Conservation (phyloP, 2,888 invertebrate species). For the Trichogramma evanescens region DNA sequence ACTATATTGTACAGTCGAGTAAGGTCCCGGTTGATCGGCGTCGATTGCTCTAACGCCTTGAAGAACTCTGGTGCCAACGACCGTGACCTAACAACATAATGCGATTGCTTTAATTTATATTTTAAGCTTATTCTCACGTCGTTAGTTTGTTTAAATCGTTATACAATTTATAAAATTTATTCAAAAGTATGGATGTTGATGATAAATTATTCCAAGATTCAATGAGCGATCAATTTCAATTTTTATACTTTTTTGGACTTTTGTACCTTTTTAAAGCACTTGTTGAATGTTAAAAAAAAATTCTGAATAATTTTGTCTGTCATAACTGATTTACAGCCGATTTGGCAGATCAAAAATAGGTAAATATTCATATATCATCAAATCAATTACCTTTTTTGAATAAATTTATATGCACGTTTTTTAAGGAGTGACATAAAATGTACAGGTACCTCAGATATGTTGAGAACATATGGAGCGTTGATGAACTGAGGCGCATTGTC, state of each 20-base stretch:
- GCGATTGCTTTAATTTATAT: neutral
- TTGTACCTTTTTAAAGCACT: no score
- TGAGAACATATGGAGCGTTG: conserved; percentile 73
- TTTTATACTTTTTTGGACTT: no score
- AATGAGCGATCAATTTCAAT: no score
- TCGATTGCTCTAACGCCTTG: conserved; percentile 73
- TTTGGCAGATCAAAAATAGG: no score
- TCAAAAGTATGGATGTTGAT: no score
- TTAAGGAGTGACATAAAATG: conserved; percentile 39
- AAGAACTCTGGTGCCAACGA: conserved; percentile 60
- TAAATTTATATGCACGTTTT: conserved; percentile 39
- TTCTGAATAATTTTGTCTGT: no score
- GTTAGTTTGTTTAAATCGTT: neutral
- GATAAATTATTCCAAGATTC: no score
- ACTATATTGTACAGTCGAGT: conserved; percentile 77
- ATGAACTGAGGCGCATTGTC: conserved; percentile 81
- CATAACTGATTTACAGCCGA: no score
- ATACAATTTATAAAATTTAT: conserved; percentile 38
- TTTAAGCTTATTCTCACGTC: neutral
- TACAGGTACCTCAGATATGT: conserved; percentile 68
- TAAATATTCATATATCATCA: no score
- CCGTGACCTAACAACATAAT: conserved; percentile 46
- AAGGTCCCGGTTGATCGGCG: conserved; percentile 81
- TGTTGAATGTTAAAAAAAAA: no score
- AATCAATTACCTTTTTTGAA: conserved; percentile 26